phyloP scores from a whole-genome alignment of 2,888 invertebrate genomes.

The Pachydiplax longipennis region DNA sequence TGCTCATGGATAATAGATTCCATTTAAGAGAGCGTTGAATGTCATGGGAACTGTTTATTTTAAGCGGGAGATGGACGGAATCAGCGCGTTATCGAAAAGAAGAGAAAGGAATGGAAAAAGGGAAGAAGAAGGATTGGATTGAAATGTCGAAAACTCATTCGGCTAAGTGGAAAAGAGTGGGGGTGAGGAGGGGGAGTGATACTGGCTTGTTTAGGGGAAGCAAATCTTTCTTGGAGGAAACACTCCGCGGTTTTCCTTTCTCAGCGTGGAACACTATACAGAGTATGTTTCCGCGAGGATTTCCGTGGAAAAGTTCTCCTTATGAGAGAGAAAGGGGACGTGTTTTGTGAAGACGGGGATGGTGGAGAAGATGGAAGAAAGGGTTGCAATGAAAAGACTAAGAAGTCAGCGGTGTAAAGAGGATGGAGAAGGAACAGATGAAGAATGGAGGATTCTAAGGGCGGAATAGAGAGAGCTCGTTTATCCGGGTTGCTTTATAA shows the following conservation, averaged over 20 bases:
- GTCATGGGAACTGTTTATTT: neutral
- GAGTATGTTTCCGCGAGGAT: neutral
- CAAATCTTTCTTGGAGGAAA: neutral
- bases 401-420: neutral
- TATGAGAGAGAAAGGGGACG: neutral
- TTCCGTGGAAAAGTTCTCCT: neutral
- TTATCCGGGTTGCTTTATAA: too few relatives aligned
- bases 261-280: neutral
- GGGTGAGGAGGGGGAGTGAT: neutral
- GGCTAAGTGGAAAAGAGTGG: slow-evolving; percentile 20
- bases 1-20: neutral
- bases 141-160: slow-evolving; percentile 40
- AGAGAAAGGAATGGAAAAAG: neutral
- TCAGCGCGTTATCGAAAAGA: neutral
- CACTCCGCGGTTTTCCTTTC: slow-evolving; percentile 18
- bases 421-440: neutral
- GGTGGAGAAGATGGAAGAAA: neutral
- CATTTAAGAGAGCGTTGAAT: neutral
- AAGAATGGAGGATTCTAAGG: neutral
- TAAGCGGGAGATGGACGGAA: neutral
- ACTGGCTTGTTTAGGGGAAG: slow-evolving; percentile 4
- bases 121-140: neutral
- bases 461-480: neutral
- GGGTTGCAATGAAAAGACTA: neutral
- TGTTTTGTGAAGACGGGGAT: neutral